These are phyloP conservation scores for Drosophila sproati DNA, from an alignment of 1,140 invertebrate species.

Conservation along the genomic window DNA sequence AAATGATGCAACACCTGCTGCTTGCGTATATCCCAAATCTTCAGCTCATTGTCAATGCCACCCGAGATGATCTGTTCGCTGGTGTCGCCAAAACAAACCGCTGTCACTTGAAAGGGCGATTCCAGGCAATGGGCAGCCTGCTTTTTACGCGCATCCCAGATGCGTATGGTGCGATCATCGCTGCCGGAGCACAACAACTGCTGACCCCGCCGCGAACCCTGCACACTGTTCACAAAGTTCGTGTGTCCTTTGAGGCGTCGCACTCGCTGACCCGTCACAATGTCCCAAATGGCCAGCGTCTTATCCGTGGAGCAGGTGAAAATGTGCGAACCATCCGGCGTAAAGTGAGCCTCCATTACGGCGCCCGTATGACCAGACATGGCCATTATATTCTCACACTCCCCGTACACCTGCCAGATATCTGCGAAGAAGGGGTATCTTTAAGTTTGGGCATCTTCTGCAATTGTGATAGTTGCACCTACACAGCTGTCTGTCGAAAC, in stretches of 20 bases:
- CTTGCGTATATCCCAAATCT: conserved; percentile 98
- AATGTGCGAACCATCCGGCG: conserved; percentile 95
- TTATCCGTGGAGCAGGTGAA: conserved; percentile 97
- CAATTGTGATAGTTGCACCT: conserved; percentile 84
- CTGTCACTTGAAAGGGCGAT: conserved; percentile 93
- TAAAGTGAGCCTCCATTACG: conserved; percentile 97
- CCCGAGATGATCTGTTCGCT: conserved; percentile 95
- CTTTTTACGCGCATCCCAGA: conserved; percentile 95
- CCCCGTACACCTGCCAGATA: conserved; percentile 98
- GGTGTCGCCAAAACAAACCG: conserved; percentile 98
- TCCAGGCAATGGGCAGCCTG: conserved; percentile 92
- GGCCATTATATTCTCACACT: conserved; percentile 98
- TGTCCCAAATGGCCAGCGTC: conserved; percentile 98
- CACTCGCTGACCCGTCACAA: conserved; percentile 93
- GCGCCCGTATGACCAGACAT: conserved; percentile 98
- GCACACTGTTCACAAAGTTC: conserved; percentile 94
- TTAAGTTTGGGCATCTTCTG: background rate
- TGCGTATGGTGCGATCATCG: conserved; percentile 96
- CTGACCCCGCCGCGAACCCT: conserved; percentile 93
- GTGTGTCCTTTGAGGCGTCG: conserved; percentile 97
- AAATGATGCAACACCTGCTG: conserved; percentile 94
- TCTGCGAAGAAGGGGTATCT: conserved; percentile 86
- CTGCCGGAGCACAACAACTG: conserved; percentile 96
- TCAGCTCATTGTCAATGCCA: conserved; percentile 99
- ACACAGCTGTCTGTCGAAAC: conserved; percentile 99